phyloP scores from a whole-genome alignment of 2,888 invertebrate genomes.

The Caenorhabditis doughertyi region DNA sequence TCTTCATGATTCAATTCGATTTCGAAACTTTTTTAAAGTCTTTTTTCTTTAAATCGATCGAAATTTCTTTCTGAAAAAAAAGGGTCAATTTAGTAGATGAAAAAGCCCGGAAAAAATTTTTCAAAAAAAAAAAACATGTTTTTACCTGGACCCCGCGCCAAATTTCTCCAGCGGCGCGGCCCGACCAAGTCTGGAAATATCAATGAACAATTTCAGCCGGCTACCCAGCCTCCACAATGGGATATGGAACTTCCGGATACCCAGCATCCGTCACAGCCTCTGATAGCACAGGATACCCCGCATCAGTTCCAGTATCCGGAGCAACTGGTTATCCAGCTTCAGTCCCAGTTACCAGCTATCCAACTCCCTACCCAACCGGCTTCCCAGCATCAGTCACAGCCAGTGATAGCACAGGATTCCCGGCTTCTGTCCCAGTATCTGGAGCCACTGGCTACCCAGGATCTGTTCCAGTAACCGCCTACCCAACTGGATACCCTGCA shows the following conservation, averaged over 20 bases:
- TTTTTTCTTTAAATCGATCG: no score
- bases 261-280: neutral
- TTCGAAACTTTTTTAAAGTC: no score
- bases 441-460: neutral
- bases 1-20: no score
- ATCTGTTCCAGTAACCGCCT: neutral
- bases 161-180: neutral
- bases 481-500: neutral
- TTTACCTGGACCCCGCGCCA: no score
- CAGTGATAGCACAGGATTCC: neutral
- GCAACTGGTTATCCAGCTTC: neutral
- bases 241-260: neutral
- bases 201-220: neutral
- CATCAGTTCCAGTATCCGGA: neutral
- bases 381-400: neutral
- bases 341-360: neutral
- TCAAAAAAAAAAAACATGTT: no score
- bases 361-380: neutral
- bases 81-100: no score
- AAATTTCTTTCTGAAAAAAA: no score
- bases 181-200: no score
- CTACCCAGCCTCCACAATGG: neutral
- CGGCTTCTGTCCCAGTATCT: neutral
- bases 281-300: neutral
- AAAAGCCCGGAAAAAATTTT: no score